Evolutionary conservation across 2,113 vertebrate genomes (phyloP), one percentile per base, ranked within the genome.

Genomic region (Eudyptes chrysolophus): DNA sequence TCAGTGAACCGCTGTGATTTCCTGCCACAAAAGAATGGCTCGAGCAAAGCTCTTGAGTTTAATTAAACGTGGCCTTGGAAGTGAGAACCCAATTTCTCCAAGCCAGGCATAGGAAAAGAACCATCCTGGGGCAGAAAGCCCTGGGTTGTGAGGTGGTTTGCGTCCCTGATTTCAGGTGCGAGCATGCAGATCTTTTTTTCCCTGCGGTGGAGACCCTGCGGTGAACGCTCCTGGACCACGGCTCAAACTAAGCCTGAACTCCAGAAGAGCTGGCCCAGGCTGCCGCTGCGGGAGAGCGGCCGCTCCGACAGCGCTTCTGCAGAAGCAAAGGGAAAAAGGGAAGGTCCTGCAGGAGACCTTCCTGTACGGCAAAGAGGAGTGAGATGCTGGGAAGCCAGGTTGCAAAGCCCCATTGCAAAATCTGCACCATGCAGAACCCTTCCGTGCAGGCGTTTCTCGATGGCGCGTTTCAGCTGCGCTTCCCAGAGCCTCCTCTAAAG

Each of bases 1-100:
- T 46, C 79, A 36, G 70, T 9, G 90, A 95, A 79, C 81, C 7
- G 7, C 72, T 70, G 86, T 1, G 40, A 61, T 72, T 96, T 89
- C 86, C 94, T 78, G 94, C 89, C 34, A 0, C 0, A 19, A 48
- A 51, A 89, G 94, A 97, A 93, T 32, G 74, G 93, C 81, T 93
- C 4, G 3, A 87, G 84, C 32, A 60, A 51, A 84, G 65, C 92
- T 94, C 87, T 54, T 34, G 60, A 71, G 83, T 61, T 89, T 60
- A 32, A 96, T 87, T 66, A 68, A 87, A 42, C 42, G 9, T 68
- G 65, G 80, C 42, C 91, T 85, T 78, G 62, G 61, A 87, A 87
- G 70, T 18, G 19, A 52, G 71, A 93, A 29, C 86, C 69, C 46
- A 7, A 0, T 40, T 90, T 91, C 76, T 71, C 55, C 82, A 54